Percentiles rank a stretch among this genome's conserved stretches.
phyloP scores from a whole-genome alignment of 1,140 invertebrate genomes.

The Reticulitermes speratus region DNA sequence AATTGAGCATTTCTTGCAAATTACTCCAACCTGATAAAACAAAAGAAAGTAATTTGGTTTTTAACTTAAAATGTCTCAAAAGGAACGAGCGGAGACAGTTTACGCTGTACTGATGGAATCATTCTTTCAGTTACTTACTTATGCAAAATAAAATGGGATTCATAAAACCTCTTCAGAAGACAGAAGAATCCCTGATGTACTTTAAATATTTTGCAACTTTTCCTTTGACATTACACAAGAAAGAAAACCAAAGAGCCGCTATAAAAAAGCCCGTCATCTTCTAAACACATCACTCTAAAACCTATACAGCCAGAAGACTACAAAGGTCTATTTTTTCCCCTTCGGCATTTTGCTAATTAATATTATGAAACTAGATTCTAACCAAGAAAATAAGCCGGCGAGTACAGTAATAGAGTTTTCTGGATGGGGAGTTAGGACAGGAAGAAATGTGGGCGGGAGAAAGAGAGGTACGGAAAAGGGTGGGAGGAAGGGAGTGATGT shows the following conservation, averaged over 20 bases:
- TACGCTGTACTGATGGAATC: neutral
- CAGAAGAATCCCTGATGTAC: conserved; percentile 4
- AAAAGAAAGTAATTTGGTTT: neutral
- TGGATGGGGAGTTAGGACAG: neutral
- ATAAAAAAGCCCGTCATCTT: neutral
- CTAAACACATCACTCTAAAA: conserved; percentile 1
- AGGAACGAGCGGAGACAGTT: neutral
- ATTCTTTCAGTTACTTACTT: neutral
- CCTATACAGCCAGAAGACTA: neutral
- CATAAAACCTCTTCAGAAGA: neutral
- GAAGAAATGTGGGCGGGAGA: neutral
- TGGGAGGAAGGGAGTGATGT: neutral
- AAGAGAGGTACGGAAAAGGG: no score
- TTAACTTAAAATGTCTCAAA: neutral
- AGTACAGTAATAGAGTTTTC: neutral
- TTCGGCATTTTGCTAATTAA: conserved; percentile 7
- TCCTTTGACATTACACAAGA: conserved; percentile 2
- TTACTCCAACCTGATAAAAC: neutral
- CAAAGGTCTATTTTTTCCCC: neutral
- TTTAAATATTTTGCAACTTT: conserved; percentile 11
- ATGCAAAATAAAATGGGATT: conserved; percentile 11
- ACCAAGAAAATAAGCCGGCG: conserved; percentile 8
- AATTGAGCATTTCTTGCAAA: neutral
- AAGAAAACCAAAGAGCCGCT: neutral
- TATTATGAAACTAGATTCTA: neutral